Conservation (phyloP, 2,113 vertebrate genomes). For the Pholis gunnellus region DNA sequence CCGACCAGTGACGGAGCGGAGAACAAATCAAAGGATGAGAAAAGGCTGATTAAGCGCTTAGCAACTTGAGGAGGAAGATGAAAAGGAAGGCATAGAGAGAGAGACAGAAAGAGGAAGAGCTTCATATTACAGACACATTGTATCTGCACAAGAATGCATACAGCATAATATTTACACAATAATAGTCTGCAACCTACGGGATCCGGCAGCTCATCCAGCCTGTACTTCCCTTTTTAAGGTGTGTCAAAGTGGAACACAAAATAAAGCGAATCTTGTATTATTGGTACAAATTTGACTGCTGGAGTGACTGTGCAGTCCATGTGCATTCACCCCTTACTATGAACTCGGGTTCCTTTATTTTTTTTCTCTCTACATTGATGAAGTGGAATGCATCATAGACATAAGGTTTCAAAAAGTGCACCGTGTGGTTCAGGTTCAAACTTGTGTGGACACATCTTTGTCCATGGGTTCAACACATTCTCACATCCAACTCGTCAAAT, state of each 20-base stretch:
- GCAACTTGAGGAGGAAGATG: slow-evolving; percentile 44
- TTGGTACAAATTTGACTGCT: too few relatives aligned
- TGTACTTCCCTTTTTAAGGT: background rate
- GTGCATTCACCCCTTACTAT: too few relatives aligned
- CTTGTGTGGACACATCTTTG: background rate
- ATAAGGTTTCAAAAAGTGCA: background rate
- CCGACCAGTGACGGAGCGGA: background rate
- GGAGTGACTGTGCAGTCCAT: too few relatives aligned
- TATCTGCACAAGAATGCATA: slow-evolving; percentile 14
- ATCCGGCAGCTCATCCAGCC: background rate
- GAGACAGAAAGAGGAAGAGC: slow-evolving; percentile 7
- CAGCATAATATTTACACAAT: background rate
- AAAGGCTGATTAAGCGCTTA: slow-evolving; percentile 53
- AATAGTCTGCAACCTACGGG: background rate
- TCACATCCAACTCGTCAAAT: too few relatives aligned
- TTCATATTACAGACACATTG: slow-evolving; percentile 3
- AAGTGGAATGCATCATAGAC: background rate
- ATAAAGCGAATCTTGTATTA: too few relatives aligned
- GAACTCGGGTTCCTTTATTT: background rate
- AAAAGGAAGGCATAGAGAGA: slow-evolving; percentile 23
- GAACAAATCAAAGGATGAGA: slow-evolving; percentile 49
- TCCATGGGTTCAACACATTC: background rate
- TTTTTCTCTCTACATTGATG: background rate
- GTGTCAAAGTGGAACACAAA: background rate
- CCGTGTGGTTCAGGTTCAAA: background rate